These are phyloP conservation scores for Limnephilus auricula DNA, from an alignment of 2,888 invertebrate species.

Conservation along the genomic window DNA sequence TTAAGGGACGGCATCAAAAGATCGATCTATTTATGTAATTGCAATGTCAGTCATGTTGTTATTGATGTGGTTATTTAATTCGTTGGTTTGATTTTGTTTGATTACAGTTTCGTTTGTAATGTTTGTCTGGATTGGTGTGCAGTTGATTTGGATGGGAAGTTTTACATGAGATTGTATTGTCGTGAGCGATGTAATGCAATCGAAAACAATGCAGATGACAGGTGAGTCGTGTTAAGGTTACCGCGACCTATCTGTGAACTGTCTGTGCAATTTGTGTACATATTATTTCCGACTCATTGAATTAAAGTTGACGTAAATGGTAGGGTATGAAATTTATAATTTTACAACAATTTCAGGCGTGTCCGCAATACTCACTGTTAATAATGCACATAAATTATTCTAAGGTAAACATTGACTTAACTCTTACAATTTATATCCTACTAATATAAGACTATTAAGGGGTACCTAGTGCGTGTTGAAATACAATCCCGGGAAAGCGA, in stretches of 20 bases:
- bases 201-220: conserved; percentile 18
- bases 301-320: not conserved
- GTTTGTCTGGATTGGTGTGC: not conserved
- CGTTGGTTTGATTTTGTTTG: not conserved
- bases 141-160: conserved; percentile 45
- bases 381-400: not conserved
- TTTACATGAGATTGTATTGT: conserved; percentile 55
- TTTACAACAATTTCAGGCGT: not conserved
- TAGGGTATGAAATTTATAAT: not conserved
- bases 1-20: not conserved
- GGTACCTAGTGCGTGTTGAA: no score
- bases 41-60: not conserved
- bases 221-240: conserved; percentile 26
- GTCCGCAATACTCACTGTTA: not conserved
- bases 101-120: not conserved
- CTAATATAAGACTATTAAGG: no score
- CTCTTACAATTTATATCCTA: no score
- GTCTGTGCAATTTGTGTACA: not conserved
- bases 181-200: conserved; percentile 34
- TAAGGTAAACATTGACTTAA: no score
- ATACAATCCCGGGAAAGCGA: no score
- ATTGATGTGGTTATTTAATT: not conserved
- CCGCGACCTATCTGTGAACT: conserved; percentile 25
- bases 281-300: not conserved
- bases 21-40: not conserved